These are phyloP conservation scores for Drosophila carrolli DNA, from an alignment of 1,140 invertebrate genomes.

Conservation along the genomic window DNA sequence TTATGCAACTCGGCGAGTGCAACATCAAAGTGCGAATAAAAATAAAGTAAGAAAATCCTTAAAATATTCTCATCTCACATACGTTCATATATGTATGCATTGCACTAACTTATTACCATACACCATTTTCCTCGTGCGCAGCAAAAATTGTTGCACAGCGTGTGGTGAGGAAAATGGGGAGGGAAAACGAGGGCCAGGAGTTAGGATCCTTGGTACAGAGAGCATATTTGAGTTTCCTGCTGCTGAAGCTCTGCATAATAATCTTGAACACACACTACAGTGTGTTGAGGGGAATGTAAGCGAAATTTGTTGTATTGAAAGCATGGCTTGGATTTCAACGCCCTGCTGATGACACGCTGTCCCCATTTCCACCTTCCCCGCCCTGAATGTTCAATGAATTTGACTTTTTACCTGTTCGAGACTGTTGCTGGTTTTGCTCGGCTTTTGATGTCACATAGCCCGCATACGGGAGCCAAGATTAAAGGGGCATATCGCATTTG, in stretches of 20 bases:
- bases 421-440: slow-evolving; percentile 15
- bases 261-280: slow-evolving; percentile 37
- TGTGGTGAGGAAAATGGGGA: slow-evolving; percentile 17
- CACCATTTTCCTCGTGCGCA: slow-evolving; percentile 49
- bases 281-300: slow-evolving; percentile 45
- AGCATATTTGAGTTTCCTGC: slow-evolving; percentile 58
- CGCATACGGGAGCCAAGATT: slow-evolving; percentile 19
- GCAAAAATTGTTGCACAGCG: slow-evolving; percentile 58
- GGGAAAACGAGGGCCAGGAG: slow-evolving; percentile 8
- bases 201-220: slow-evolving; percentile 31
- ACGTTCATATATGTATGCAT: slow-evolving; percentile 4
- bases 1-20: slow-evolving; percentile 12
- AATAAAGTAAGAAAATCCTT: slow-evolving; percentile 23
- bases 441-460: slow-evolving; percentile 1
- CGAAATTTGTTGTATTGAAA: slow-evolving; percentile 66
- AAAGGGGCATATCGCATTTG: slow-evolving; percentile 42
- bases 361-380: slow-evolving; percentile 7
- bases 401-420: slow-evolving; percentile 34
- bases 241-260: slow-evolving; percentile 61
- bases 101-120: slow-evolving; percentile 70
- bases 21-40: slow-evolving; percentile 48
- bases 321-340: slow-evolving; percentile 58
- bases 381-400: slow-evolving; percentile 44
- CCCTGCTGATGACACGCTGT: slow-evolving; percentile 39
- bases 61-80: slow-evolving; percentile 25